Evolutionary conservation across 2,113 vertebrate species (phyloP), one percentile per base, ranked within the genome.

Genomic region (Collichthys lucidus): DNA sequence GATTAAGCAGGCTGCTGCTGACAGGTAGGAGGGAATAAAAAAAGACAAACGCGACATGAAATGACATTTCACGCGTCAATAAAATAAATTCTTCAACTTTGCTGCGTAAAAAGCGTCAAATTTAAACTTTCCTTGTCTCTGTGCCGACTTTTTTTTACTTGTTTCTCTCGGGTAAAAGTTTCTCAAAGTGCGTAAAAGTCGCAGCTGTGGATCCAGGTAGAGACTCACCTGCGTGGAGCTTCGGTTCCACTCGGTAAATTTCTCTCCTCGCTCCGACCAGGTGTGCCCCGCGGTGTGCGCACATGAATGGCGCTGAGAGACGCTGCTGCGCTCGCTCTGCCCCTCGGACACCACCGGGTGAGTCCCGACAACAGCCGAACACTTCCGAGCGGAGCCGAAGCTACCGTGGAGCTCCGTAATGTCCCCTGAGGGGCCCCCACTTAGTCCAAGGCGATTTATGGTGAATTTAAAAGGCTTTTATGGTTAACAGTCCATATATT

Each of bases 181-280:
- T 14, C 16, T 20, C 1, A 46, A 73, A 71, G 53, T 77, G 52
- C 0, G 40, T 0, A 11, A 14, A 81, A 79, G 80, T 74, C 26
- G 26, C 26, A 26, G 26, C 26, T 26, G 26, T 26, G 26, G 26
- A 26, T 26, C 26, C 26, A 16, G 2, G 19, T 3, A 0, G 2
- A 56, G n/a, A 88, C 92, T 88, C 91, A 95, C 94, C 92, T 94
- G 92, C 31, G 72, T 26, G 66, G 47, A 49, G 79, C 29, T 15
- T 15, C 7, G 26, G 57, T 46, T 15, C 42, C 4, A 0, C 22
- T 57, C 55, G 62, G 7, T 5, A 1, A 73, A 22, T n/a, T 22
- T 44, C 64, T 61, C 22, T 40, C 15, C 19, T 70, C 89, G 50
- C 35, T 69, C 44, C 40, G 65, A 75, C 91, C 92, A 94, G 93